Percentiles rank a stretch among this genome's conserved stretches.
phyloP scores from a whole-genome alignment of 2,113 vertebrate species.

The Benitochromis conjunctus region DNA sequence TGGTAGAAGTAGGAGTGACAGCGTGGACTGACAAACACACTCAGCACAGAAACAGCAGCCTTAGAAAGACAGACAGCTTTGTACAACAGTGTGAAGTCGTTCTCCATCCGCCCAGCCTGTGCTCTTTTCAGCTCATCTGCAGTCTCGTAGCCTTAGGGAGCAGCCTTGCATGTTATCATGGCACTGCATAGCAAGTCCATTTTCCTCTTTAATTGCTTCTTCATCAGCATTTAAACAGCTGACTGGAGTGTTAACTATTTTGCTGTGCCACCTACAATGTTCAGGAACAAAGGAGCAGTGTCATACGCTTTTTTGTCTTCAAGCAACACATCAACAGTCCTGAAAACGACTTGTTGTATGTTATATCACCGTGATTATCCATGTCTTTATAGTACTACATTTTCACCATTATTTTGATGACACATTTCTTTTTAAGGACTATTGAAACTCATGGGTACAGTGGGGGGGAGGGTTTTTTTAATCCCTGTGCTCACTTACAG shows the following conservation, averaged over 20 bases:
- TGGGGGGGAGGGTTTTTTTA: background rate
- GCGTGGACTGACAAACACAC: constrained; percentile 14
- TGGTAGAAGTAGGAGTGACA: background rate
- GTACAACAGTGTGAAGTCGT: background rate
- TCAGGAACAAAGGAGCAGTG: background rate
- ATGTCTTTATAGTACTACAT: background rate
- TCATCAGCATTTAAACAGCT: constrained; percentile 37
- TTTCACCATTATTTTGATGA: background rate
- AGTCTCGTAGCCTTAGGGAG: constrained; percentile 22
- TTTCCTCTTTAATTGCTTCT: constrained; percentile 20
- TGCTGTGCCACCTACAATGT: background rate
- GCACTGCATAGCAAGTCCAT: background rate
- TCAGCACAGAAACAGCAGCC: background rate
- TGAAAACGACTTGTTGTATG: background rate
- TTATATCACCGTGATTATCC: background rate
- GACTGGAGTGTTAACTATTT: background rate
- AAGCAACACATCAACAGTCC: background rate
- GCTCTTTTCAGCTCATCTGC: background rate
- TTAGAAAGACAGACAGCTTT: constrained; percentile 24
- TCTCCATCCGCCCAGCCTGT: background rate
- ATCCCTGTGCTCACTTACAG: background rate
- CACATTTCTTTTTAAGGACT: background rate
- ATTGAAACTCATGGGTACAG: background rate
- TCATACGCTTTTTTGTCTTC: background rate
- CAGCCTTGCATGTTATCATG: constrained; percentile 15